Percentiles rank a stretch among this genome's conserved stretches.
phyloP scores from a whole-genome alignment of 2,113 vertebrate genomes.

The Ciconia stormi region DNA sequence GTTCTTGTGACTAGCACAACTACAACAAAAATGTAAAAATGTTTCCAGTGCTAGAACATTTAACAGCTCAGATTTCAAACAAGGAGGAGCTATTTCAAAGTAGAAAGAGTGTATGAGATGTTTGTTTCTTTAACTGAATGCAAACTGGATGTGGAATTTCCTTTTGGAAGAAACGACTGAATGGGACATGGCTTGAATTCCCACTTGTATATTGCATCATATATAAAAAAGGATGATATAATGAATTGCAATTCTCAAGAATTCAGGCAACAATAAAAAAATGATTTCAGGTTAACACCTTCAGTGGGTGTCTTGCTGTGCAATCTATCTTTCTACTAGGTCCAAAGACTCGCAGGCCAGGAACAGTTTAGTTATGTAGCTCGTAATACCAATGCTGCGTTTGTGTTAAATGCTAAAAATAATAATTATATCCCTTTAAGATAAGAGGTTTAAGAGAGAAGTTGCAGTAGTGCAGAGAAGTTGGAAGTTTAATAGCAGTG shows the following conservation, averaged over 20 bases:
- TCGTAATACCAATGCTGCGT: not conserved
- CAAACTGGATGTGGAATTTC: slow-evolving; percentile 62
- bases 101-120: not conserved
- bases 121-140: slow-evolving; percentile 57
- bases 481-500: not conserved
- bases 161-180: slow-evolving; percentile 6
- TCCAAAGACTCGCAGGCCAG: not conserved
- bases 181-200: slow-evolving; percentile 29
- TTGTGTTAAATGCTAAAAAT: not conserved
- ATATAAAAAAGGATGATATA: slow-evolving; percentile 18
- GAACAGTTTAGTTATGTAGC: not conserved
- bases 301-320: not conserved
- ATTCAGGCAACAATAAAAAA: not conserved
- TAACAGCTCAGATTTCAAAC: slow-evolving; percentile 28
- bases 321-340: not conserved
- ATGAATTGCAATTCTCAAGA: slow-evolving; percentile 2
- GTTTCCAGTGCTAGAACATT: not conserved
- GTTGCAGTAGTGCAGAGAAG: not conserved
- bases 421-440: not conserved
- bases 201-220: slow-evolving; percentile 29
- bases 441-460: not conserved
- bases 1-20: not conserved
- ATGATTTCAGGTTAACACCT: not conserved
- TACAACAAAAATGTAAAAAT: not conserved
- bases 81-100: slow-evolving; percentile 16